These are phyloP conservation scores for Peromyscus melanophrys DNA, from an alignment of 2,797 vertebrate species.

Conservation along the genomic window DNA sequence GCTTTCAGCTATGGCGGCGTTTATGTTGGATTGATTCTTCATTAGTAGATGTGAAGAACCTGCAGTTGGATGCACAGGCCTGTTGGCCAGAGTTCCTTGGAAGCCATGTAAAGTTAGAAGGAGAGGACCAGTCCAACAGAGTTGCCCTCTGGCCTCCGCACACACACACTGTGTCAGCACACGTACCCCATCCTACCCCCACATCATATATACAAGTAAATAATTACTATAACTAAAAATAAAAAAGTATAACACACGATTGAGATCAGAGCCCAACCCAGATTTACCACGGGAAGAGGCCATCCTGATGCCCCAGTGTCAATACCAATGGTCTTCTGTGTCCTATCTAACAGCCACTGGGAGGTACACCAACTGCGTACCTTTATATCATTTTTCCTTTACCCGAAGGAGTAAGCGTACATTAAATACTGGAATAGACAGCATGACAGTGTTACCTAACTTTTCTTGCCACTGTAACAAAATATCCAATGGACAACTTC, in stretches of 20 bases:
- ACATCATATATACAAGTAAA: neutral
- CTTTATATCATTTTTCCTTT: neutral
- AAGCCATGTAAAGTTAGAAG: neutral
- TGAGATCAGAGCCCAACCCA: neutral
- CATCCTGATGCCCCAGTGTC: neutral
- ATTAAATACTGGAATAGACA: conserved; percentile 13
- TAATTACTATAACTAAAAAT: neutral
- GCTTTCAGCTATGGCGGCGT: neutral
- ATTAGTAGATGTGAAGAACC: neutral
- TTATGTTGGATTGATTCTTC: neutral
- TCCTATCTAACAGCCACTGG: conserved; percentile 4
- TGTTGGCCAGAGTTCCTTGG: neutral
- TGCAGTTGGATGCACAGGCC: neutral
- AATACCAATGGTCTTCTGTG: neutral
- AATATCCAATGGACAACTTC: neutral
- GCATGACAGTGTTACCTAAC: neutral
- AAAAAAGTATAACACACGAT: neutral
- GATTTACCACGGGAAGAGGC: neutral
- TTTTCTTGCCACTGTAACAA: neutral
- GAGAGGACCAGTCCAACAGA: neutral
- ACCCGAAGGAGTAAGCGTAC: neutral
- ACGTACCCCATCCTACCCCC: no score
- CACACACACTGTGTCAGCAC: neutral
- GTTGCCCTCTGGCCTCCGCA: neutral
- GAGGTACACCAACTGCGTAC: neutral